Evolutionary conservation across 1,140 invertebrate species (phyloP).

Genomic region (Plutomurus gul): DNA sequence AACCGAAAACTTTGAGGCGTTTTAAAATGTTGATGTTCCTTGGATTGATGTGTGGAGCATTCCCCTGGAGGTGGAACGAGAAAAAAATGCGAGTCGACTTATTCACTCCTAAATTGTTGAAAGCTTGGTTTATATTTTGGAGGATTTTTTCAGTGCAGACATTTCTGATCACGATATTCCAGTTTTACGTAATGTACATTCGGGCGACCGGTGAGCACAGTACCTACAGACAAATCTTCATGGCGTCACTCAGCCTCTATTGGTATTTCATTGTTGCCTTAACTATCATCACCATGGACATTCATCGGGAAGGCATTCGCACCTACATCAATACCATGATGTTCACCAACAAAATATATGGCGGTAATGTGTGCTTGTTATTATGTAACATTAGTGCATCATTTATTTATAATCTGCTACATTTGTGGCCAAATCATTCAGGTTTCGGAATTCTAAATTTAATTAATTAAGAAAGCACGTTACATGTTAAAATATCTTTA

Average conservation of each 20-base stretch:
- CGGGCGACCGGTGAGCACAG: background rate
- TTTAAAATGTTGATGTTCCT: background rate
- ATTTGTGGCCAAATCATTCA: too few species aligned
- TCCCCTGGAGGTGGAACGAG: constrained; percentile 20
- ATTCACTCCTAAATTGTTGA: background rate
- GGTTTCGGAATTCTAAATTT: too few species aligned
- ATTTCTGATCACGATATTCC: background rate
- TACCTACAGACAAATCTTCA: constrained; percentile 18
- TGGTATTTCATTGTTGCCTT: constrained; percentile 2
- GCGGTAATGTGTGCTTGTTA: background rate
- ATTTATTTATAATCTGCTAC: too few species aligned
- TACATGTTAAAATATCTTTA: too few species aligned
- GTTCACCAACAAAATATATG: background rate
- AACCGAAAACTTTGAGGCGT: background rate
- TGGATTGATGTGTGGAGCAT: background rate
- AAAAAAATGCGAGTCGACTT: background rate
- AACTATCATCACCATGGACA: background rate
- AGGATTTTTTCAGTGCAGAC: constrained; percentile 9
- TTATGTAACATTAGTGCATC: too few species aligned
- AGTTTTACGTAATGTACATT: constrained; percentile 14
- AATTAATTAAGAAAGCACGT: too few species aligned
- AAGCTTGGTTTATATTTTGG: background rate
- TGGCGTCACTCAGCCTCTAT: constrained; percentile 26
- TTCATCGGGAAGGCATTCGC: background rate
- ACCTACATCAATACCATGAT: constrained; percentile 17